Evolutionary conservation across 2,113 vertebrate species (phyloP), one percentile per base, ranked within the genome.

Genomic region (Centrocercus urophasianus): DNA sequence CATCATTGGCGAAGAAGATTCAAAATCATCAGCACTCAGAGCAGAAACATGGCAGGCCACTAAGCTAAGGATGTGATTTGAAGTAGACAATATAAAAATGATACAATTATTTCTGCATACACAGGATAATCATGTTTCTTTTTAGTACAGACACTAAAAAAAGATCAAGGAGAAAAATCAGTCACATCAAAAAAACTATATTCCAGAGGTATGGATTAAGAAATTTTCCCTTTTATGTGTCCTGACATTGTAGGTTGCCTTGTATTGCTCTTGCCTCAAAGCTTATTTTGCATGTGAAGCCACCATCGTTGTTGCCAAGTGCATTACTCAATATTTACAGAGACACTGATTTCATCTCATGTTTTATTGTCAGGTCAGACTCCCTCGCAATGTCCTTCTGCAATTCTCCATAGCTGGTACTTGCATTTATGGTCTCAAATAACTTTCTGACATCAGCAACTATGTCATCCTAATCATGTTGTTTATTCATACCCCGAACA

Each of bases 301-400:
- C 50, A 20, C 24, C 5, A 43, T 17, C 69, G 32, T 34, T 89
- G 78, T 72, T 13, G n/a, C 19, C 16, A 72, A 0, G 0, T 79
- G n/a, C 22, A 8, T 63, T 50, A 8, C 45, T 76, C 73, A 28
- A 73, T 61, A 34, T 38, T 71, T 83, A 32, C 0, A 50, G 64
- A 72, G 24, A 28, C 0, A 3, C 16, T 65, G 0, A 36, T 64
- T 86, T 57, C 5, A 32, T 21, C 30, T 28, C 6, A 13, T 5
- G 1, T 19, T 67, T 67, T 30, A 61, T 81, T 81, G 4, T 13
- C 34, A 60, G 15, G 19, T 72, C n/a, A 56, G 24, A 25, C 45
- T 77, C 17, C 40, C 13, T n/a, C 47, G 34, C 1, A 2, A 72
- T 56, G 11, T 34, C 66, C 28, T 42, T 65, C 38, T 87, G 17